Conservation (phyloP, 2,797 vertebrate genomes). For the Sciaenops ocellatus region DNA sequence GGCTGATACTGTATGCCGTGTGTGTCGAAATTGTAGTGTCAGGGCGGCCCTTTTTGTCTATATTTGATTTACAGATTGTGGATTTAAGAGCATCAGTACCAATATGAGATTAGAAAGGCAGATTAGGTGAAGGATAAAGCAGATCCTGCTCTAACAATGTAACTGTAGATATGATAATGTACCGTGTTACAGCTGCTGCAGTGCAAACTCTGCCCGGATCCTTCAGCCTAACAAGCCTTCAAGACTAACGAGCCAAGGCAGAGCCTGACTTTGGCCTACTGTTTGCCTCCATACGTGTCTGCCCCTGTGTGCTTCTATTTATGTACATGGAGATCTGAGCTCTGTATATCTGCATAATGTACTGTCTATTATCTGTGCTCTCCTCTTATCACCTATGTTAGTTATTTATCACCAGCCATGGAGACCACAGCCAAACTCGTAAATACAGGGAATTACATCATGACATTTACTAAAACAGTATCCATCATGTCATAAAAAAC, state of each 20-base stretch:
- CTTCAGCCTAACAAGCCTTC: constrained; percentile 17
- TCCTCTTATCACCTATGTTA: background rate
- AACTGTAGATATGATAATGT: constrained; percentile 11
- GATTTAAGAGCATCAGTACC: constrained; percentile 1
- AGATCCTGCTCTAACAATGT: background rate
- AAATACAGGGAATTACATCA: constrained; percentile 2
- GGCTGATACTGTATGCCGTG: too few relatives aligned
- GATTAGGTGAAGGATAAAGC: constrained; percentile 10
- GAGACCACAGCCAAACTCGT: background rate
- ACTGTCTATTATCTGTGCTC: constrained; percentile 3
- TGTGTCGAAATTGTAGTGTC: background rate
- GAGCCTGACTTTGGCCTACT: background rate
- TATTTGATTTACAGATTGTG: constrained; percentile 2
- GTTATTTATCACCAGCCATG: constrained; percentile 25
- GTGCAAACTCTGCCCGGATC: background rate
- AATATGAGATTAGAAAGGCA: background rate
- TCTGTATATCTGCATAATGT: constrained; percentile 15
- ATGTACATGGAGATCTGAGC: constrained; percentile 5
- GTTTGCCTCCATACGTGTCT: background rate
- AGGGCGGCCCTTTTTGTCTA: background rate
- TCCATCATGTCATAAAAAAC: background rate
- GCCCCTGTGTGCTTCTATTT: constrained; percentile 3
- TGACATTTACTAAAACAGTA: constrained; percentile 15
- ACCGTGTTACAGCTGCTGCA: background rate
- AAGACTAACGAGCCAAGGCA: constrained; percentile 6